Base-by-base conservation (phyloP, 2,113 vertebrate species). In the Trogon surrucura region DNA sequence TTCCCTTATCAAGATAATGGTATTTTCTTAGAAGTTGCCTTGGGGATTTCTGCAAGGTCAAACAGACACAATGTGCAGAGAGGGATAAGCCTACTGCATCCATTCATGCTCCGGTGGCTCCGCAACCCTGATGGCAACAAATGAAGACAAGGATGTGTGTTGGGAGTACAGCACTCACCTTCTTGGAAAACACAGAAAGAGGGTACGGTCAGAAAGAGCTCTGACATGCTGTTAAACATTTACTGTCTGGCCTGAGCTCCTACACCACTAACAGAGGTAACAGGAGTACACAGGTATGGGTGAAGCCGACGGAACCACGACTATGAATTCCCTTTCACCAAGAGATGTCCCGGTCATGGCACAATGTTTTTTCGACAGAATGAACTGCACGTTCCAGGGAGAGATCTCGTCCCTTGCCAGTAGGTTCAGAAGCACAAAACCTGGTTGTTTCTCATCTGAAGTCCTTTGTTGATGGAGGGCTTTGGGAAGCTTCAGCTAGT, bases 31-130 rank as follows among this genome's bases (percentile, higher is more conserved):
- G 72, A 50, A 79, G 60, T n/a, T 89, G 87, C 87, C 48, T 64
- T 16, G 48, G 65, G 85, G 58, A 38, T 78, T 95, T 84, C 65
- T 84, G 48, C 92, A 92, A 94, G 95, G 93, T 96, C 93, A 95
- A 45, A 88, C 71, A 80, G 64, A 91, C 64, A 54, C 48, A 69
- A 26, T 15, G 26, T 26, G 58, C 17, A 70, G 58, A 80, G 3
- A 78, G 44, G 72, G 69, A 78, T 32, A 73, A 93, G 72, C n/a
- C 80, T 29, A 3, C 77, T 69, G 69, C 83, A 75, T 86, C 80
- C 20, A 16, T 22, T 70, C 85, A 45, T 4, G 51, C 90, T 64
- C 69, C 85, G 74, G 56, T 10, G 48, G 64, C 22, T 65, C 82
- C 74, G 88, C 82, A 79, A 9, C 48, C 56, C 82, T 65, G 65